Percentiles rank a stretch among this genome's conserved stretches.
These are phyloP conservation scores for Macrotrachela quadricornifera DNA, from an alignment of 1,140 invertebrate genomes.

Conservation along the genomic window DNA sequence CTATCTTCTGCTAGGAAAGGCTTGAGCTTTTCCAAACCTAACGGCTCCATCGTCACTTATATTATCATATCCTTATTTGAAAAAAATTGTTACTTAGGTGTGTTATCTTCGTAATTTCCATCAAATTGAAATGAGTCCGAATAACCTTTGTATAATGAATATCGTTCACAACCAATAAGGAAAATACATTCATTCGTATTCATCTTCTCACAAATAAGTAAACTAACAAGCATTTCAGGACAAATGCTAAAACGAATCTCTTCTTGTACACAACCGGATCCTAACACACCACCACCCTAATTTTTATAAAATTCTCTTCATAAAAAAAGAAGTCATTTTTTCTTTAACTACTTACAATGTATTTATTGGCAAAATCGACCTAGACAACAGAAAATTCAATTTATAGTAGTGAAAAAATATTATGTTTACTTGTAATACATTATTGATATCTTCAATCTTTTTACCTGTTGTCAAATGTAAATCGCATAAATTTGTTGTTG, in stretches of 20 bases:
- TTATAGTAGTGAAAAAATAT: too few species aligned
- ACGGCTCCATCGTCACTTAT: too few species aligned
- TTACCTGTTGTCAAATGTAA: not conserved
- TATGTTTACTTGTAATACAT: constrained; percentile 27
- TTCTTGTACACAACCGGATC: constrained; percentile 75
- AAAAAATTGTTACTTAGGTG: too few species aligned
- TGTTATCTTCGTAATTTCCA: constrained; percentile 44
- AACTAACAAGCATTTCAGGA: constrained; percentile 67
- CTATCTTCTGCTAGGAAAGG: too few species aligned
- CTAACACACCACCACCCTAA: constrained; percentile 66
- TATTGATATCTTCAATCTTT: constrained; percentile 20
- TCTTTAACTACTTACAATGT: constrained; percentile 55
- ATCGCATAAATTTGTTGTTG: too few species aligned
- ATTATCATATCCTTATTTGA: too few species aligned
- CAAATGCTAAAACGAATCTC: constrained; percentile 90
- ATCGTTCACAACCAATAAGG: constrained; percentile 59
- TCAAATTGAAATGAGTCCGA: constrained; percentile 53
- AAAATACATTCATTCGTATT: constrained; percentile 60
- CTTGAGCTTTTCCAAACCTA: too few species aligned
- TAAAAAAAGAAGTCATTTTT: too few species aligned
- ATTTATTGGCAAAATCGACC: constrained; percentile 87
- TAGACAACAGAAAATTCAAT: too few species aligned
- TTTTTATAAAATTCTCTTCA: too few species aligned
- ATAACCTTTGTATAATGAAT: constrained; percentile 65
- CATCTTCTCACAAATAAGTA: constrained; percentile 65